Percentiles rank a stretch among this genome's conserved stretches.
phyloP scores from a whole-genome alignment of 2,113 vertebrate genomes.

The Amphilophus citrinellus region DNA sequence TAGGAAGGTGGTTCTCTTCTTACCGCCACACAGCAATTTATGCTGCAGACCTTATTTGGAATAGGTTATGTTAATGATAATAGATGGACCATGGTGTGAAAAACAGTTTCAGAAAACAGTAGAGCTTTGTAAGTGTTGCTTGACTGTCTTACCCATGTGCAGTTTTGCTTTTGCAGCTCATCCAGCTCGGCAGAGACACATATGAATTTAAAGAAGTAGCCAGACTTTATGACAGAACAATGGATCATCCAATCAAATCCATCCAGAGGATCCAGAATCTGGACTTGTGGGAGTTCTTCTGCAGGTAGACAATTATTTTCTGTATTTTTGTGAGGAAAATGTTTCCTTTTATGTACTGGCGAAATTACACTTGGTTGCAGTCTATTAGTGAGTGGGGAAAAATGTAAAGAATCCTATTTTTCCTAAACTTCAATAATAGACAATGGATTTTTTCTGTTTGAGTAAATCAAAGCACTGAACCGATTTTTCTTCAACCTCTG shows the following conservation, averaged over 20 bases:
- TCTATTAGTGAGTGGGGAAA: background rate
- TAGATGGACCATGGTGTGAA: background rate
- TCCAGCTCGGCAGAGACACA: conserved; percentile 89
- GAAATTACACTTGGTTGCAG: background rate
- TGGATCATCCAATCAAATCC: conserved; percentile 91
- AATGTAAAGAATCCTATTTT: background rate
- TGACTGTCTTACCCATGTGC: too few relatives aligned
- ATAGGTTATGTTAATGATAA: too few relatives aligned
- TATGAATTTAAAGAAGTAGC: conserved; percentile 95
- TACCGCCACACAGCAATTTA: too few relatives aligned
- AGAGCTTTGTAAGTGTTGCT: background rate
- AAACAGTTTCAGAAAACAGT: background rate
- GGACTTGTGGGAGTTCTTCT: conserved; percentile 98
- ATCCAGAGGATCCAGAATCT: conserved; percentile 98
- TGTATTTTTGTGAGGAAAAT: background rate
- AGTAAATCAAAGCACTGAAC: conserved; percentile 5
- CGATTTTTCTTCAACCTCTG: background rate
- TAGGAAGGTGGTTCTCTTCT: too few relatives aligned
- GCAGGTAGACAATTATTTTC: conserved; percentile 84
- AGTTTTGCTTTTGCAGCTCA: conserved; percentile 62
- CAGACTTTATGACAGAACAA: conserved; percentile 91
- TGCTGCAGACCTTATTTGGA: too few relatives aligned
- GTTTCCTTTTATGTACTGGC: background rate
- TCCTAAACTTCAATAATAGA: background rate
- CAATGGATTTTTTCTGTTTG: background rate